Evolutionary conservation across 2,113 vertebrate genomes (phyloP).

Genomic region (Leptosomus discolor): DNA sequence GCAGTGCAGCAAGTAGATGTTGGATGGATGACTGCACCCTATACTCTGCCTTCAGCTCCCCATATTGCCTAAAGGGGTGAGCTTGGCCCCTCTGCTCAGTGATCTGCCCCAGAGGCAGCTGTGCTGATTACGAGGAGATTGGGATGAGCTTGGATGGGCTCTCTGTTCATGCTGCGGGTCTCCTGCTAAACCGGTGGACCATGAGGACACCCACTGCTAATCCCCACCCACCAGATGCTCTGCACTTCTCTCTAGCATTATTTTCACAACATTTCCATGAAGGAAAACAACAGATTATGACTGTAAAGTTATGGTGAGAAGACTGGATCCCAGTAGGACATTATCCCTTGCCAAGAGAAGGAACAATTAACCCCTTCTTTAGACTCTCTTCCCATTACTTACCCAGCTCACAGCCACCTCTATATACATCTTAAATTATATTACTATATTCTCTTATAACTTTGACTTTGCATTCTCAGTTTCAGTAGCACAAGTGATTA

Average conservation of each 20-base stretch:
- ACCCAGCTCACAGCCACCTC: not conserved
- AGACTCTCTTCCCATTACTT: not conserved
- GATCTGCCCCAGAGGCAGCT: not conserved
- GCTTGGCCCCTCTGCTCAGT: not conserved
- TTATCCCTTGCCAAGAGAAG: constrained; percentile 21
- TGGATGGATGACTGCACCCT: not conserved
- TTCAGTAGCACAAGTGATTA: constrained; percentile 25
- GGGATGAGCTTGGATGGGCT: not conserved
- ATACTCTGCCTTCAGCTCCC: not conserved
- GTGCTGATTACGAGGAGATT: not conserved
- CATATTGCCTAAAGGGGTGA: not conserved
- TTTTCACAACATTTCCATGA: constrained; percentile 46
- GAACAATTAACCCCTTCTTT: not conserved
- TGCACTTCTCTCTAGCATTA: not conserved
- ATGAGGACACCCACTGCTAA: not conserved
- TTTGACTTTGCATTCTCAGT: constrained; percentile 29
- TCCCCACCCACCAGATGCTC: constrained; percentile 40
- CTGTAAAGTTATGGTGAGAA: constrained; percentile 18
- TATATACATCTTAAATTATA: constrained; percentile 63
- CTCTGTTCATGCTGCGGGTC: not conserved
- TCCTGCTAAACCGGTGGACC: not conserved
- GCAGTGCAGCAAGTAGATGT: not conserved
- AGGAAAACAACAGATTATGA: constrained; percentile 51
- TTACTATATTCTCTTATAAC: constrained; percentile 63
- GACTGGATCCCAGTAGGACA: not conserved